These are phyloP conservation scores for Syngnathus rostellatus DNA, from an alignment of 2,797 vertebrate genomes.

Conservation along the genomic window DNA sequence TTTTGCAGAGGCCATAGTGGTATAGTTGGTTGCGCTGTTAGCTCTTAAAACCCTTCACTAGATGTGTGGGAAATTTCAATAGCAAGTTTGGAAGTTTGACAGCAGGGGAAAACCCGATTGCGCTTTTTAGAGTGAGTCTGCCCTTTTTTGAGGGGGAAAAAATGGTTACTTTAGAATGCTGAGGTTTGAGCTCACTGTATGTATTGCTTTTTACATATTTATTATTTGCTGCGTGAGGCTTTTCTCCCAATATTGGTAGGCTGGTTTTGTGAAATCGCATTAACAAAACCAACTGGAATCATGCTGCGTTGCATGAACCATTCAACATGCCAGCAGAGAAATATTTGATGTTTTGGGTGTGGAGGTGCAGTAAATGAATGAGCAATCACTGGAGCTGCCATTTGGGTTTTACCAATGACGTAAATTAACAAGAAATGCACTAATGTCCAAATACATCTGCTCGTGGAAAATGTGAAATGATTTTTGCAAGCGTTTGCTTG, in stretches of 20 bases:
- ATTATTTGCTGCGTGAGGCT: constrained; percentile 25
- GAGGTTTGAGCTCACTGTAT: constrained; percentile 69
- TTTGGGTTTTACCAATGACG: constrained; percentile 62
- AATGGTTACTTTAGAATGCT: constrained; percentile 64
- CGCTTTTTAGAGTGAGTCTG: constrained; percentile 67
- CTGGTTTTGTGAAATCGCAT: constrained; percentile 72
- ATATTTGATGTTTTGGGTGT: constrained; percentile 70
- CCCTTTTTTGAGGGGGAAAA: constrained; percentile 30
- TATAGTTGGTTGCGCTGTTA: constrained; percentile 62
- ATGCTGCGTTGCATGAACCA: constrained; percentile 49
- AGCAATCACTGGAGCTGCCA: constrained; percentile 69
- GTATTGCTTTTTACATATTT: constrained; percentile 50
- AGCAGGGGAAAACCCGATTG: constrained; percentile 56
- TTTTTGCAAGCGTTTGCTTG: constrained; percentile 68
- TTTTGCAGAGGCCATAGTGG: constrained; percentile 56
- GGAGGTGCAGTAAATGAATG: constrained; percentile 69
- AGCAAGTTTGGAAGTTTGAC: constrained; percentile 54
- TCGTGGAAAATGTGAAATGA: constrained; percentile 74
- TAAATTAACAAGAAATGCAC: constrained; percentile 73
- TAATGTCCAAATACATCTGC: constrained; percentile 69
- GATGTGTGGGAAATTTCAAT: constrained; percentile 68
- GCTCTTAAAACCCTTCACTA: constrained; percentile 64
- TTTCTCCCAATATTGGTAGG: constrained; percentile 67
- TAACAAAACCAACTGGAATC: constrained; percentile 65
- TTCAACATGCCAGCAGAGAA: constrained; percentile 61